phyloP scores from a whole-genome alignment of 1,140 invertebrate genomes.

The Aricia agestis region DNA sequence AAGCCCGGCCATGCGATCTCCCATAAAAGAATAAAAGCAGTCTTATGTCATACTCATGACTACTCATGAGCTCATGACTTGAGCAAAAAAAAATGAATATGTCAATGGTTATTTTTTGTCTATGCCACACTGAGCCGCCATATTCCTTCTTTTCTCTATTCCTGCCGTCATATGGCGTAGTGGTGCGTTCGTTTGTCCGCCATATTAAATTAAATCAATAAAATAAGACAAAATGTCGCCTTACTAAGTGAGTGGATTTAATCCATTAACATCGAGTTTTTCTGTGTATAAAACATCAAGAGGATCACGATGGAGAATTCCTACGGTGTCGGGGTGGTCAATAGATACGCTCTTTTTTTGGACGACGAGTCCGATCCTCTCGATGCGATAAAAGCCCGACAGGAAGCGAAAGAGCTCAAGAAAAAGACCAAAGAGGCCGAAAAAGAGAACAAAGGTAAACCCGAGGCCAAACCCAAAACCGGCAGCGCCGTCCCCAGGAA shows the following conservation, averaged over 20 bases:
- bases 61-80: too few relatives aligned
- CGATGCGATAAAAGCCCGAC: conserved; percentile 88
- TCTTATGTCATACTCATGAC: too few relatives aligned
- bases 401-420: conserved; percentile 87
- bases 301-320: conserved; percentile 89
- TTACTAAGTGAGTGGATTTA: conserved; percentile 69
- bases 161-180: conserved; percentile 75
- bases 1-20: too few relatives aligned
- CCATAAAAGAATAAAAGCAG: too few relatives aligned
- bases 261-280: conserved; percentile 74
- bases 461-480: conserved; percentile 77
- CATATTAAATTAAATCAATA: conserved; percentile 77
- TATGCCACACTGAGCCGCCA: conserved; percentile 49
- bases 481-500: conserved; percentile 74
- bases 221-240: conserved; percentile 75
- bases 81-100: neutral
- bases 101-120: conserved; percentile 11
- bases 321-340: conserved; percentile 94
- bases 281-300: conserved; percentile 74
- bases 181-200: conserved; percentile 70
- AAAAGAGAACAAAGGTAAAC: conserved; percentile 90
- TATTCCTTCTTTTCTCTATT: conserved; percentile 71
- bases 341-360: conserved; percentile 94
- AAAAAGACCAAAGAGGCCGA: conserved; percentile 90
- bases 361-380: conserved; percentile 92